Evolutionary conservation across 1,140 invertebrate genomes (phyloP).

Genomic region (Nomia melanderi): DNA sequence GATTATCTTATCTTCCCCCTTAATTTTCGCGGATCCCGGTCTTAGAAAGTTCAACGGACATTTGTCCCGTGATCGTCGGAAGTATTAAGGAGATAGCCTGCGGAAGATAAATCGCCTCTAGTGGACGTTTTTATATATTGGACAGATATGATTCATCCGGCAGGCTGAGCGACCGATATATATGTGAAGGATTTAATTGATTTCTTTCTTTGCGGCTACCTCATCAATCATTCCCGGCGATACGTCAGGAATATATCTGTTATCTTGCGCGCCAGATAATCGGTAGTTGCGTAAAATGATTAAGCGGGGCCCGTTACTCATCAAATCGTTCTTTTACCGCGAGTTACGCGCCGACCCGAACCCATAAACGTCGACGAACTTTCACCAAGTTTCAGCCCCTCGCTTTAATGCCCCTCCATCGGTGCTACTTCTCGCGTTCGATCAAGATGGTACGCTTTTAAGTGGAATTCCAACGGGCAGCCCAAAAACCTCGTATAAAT

Average conservation of each 20-base stretch:
- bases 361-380: constrained; percentile 30
- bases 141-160: constrained; percentile 8
- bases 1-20: not conserved
- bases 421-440: not conserved
- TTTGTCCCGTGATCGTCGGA: constrained; percentile 22
- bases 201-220: constrained; percentile 19
- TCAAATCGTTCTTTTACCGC: constrained; percentile 1
- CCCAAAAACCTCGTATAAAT: not conserved
- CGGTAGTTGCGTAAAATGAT: constrained; percentile 45
- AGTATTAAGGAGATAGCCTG: constrained; percentile 36
- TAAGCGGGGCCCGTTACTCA: constrained; percentile 40
- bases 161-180: not conserved
- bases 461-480: not conserved
- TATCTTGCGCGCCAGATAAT: constrained; percentile 40
- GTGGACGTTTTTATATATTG: constrained; percentile 33
- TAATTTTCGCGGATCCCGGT: not conserved
- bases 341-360: not conserved
- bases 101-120: constrained; percentile 37
- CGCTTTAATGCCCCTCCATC: not conserved
- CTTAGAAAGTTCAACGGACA: not conserved
- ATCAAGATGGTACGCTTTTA: constrained; percentile 25
- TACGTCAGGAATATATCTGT: constrained; percentile 17
- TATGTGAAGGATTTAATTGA: constrained; percentile 41
- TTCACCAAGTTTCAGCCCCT: constrained; percentile 38
- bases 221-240: constrained; percentile 28